Conservation (phyloP, 2,888 invertebrate genomes). For the Apodemia mormo region DNA sequence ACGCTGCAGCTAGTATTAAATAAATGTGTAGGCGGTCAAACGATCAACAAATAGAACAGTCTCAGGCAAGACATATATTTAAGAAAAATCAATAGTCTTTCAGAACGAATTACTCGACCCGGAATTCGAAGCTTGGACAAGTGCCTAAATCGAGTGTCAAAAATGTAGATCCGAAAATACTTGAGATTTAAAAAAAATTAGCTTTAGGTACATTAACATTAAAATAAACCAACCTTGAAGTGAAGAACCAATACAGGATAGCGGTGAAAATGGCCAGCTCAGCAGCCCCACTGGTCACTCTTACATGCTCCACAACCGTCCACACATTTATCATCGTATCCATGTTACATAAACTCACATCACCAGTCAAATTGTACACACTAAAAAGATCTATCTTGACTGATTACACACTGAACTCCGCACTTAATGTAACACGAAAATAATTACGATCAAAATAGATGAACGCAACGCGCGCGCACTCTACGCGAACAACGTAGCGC, state of each 20-base stretch:
- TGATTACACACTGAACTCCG: neutral
- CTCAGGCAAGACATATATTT: too few species aligned
- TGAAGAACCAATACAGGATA: slow-evolving; percentile 84
- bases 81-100: too few species aligned
- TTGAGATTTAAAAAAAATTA: too few species aligned
- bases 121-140: too few species aligned
- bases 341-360: slow-evolving; percentile 66
- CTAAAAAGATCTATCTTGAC: neutral
- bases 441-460: neutral
- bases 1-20: too few species aligned
- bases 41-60: too few species aligned
- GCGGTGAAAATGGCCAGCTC: slow-evolving; percentile 83
- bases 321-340: slow-evolving; percentile 74
- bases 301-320: slow-evolving; percentile 73
- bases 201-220: slow-evolving; percentile 19
- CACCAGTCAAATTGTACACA: slow-evolving; percentile 49
- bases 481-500: neutral
- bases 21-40: too few species aligned
- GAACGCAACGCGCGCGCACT: neutral
- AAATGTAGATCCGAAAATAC: too few species aligned
- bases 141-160: too few species aligned
- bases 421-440: neutral
- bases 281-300: slow-evolving; percentile 81
- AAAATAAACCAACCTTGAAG: slow-evolving; percentile 73
- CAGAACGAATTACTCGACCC: too few species aligned